Base-by-base conservation (phyloP, 1,140 invertebrate genomes). In the Doryteuthis pealeii region DNA sequence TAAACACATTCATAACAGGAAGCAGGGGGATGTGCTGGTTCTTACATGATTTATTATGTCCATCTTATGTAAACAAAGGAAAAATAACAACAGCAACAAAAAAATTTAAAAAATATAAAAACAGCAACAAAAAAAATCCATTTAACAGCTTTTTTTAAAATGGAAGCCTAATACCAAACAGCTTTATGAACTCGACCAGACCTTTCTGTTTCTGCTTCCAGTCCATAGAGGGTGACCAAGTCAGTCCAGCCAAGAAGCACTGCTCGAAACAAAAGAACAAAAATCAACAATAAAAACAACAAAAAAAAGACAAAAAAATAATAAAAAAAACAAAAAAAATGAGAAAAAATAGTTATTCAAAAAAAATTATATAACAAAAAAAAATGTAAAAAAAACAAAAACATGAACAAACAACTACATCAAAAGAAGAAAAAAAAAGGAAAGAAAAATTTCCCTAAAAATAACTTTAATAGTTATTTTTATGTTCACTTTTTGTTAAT, bases 181-280 rank as follows among this genome's bases (percentile, higher is more conserved):
- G 66, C 66, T 68, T 68, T 68, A 31, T 33, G 18, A 62, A 62
- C 15, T 3, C 4, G 15, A 4, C 22, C 4, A 62, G 28, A 62
- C 4, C 58, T 5, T 62, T n/a, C 58, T 30, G 28, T 68, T 26
- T 68, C 30, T 6, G 66, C 66, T 68, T 68, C 66, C 66, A 68
- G 32, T 68, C 28, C 18, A 30, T 33, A 68, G 30, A 68, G 66
- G 66, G 66, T 31, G 26, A 58, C 54, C 3, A 68, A 68, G 5
- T 33, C 30, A 26, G 30, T 68, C 66, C 66, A 68, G 66, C 66
- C 66, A 68, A 30, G 28, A 30, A 68, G 66, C 66, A 68, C 30
- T 68, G 30, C 30, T 68, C 35, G 35, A 40, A 40, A 5, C 35
- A 40, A 40, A 5, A 40, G 4, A 3, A 40, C 3, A 40, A 3